Evolutionary conservation across 2,113 vertebrate species (phyloP), one percentile per base, ranked within the genome.

Genomic region (Eudorcas thomsonii): DNA sequence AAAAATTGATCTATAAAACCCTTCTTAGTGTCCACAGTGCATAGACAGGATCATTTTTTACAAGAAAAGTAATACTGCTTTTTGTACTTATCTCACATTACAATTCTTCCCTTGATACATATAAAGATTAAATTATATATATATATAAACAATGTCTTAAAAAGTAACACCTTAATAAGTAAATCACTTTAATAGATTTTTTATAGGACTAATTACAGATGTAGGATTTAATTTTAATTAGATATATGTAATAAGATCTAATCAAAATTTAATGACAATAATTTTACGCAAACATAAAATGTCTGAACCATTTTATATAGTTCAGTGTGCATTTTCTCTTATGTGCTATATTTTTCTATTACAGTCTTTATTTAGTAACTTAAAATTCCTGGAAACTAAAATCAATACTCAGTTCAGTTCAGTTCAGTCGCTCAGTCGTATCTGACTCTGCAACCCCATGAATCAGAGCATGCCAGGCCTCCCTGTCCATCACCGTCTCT

Each of bases 161-260:
- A 77, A 83, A 30, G 74, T 30, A 91, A 19, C 2, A 54, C 28
- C 21, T 9, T 80, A 54, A 83, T n/a, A 33, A 55, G 25, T 9
- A 26, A 30, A 83, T 93, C 77, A 95, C 7, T 74, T 82, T 55
- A 95, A 39, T 74, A 82, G 11, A n/a, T n/a, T 50, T 62, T 84
- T 78, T 36, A 55, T 33, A 90, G 28, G 43, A 52, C 0, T 67
- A 59, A 15, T 30, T 67, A 3, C 26, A 74, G 2, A 77, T 36
- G 48, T 78, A 48, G 28, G 28, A 21, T 52, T 78, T 82, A 43
- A 26, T 54, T 88, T 60, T 81, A 3, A 55, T 81, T 87, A 88
- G 12, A 14, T 45, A 50, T 71, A 21, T 74, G 30, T 60, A 82
- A 89, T 30, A 3, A 93, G 25, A 62, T 52, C 5, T 74, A 90